A percentile compares a stretch with the other conserved stretches of the same genome.
These are phyloP conservation scores for Torymus tubicola DNA, from an alignment of 2,888 invertebrate species.

Conservation along the genomic window DNA sequence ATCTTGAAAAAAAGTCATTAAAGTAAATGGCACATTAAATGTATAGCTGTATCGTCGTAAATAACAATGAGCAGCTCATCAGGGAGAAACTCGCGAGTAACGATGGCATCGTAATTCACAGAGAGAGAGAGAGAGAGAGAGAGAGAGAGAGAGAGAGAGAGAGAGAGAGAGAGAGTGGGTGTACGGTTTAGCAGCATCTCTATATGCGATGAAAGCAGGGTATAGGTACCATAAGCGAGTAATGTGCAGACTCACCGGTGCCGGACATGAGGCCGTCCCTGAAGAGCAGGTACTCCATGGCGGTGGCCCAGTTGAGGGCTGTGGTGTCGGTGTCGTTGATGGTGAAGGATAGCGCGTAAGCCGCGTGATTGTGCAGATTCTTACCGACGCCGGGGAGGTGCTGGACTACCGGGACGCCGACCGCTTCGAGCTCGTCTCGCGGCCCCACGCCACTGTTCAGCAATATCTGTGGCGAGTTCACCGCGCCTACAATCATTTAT, in stretches of 20 bases:
- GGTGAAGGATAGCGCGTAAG: conserved; percentile 86
- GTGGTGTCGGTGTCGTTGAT: conserved; percentile 91
- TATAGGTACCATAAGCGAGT: conserved; percentile 35
- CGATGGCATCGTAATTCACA: too few species aligned
- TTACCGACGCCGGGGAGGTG: conserved; percentile 88
- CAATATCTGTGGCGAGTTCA: conserved; percentile 95
- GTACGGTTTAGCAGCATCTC: too few species aligned
- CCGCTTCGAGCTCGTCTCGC: conserved; percentile 81
- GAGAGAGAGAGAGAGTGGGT: too few species aligned
- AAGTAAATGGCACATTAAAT: too few species aligned
- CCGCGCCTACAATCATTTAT: conserved; percentile 81
- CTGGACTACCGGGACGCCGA: conserved; percentile 83
- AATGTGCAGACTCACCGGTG: conserved; percentile 80
- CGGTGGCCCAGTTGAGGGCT: conserved; percentile 93
- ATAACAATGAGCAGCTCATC: too few species aligned
- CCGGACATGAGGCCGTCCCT: conserved; percentile 94
- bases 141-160: too few species aligned
- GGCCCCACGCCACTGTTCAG: conserved; percentile 94
- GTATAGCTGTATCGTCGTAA: too few species aligned
- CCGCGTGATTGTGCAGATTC: conserved; percentile 92
- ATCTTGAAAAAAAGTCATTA: too few species aligned
- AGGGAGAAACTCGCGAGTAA: too few species aligned
- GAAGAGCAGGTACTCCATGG: conserved; percentile 93
- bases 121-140: too few species aligned
- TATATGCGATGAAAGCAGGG: neutral